Evolutionary conservation across 2,888 invertebrate species (phyloP).

Genomic region (Drosophila emarginata): DNA sequence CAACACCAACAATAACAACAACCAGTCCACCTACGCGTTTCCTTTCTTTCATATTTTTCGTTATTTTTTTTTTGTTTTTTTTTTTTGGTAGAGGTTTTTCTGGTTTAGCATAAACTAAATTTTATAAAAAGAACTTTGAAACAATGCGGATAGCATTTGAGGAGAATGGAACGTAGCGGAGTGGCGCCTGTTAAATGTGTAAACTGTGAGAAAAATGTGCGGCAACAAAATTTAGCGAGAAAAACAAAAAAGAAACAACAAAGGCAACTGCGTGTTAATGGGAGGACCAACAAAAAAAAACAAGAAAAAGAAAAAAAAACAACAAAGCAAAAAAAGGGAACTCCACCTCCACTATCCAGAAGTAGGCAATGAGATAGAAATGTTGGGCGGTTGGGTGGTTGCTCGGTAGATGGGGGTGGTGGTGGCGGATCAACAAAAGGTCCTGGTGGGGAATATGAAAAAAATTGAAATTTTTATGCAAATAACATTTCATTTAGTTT

Average conservation of each 20-base stretch:
- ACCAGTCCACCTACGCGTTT: conserved; percentile 11
- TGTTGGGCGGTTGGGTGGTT: neutral
- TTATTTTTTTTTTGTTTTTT: conserved; percentile 6
- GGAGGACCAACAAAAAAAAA: conserved; percentile 17
- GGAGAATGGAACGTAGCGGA: conserved; percentile 27
- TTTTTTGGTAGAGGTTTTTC: conserved; percentile 3
- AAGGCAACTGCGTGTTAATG: conserved; percentile 69
- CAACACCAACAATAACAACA: conserved; percentile 23
- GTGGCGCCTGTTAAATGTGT: conserved; percentile 58
- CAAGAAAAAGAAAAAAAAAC: neutral
- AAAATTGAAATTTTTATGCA: conserved; percentile 66
- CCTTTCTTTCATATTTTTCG: conserved; percentile 12
- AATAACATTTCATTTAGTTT: conserved; percentile 73
- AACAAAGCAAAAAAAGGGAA: conserved; percentile 23
- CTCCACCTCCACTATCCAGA: neutral
- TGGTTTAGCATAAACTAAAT: conserved; percentile 40
- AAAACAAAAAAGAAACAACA: conserved; percentile 30
- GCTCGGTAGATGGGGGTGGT: no score
- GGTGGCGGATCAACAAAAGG: conserved; percentile 17
- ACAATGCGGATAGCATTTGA: conserved; percentile 38
- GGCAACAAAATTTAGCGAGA: conserved; percentile 7
- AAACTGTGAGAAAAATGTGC: conserved; percentile 53
- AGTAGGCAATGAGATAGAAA: conserved; percentile 12
- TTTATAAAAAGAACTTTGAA: conserved; percentile 30
- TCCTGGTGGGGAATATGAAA: conserved; percentile 19